A percentile compares a stretch with the other conserved stretches of the same genome.
These are phyloP conservation scores for Rhynchotus rufescens DNA, from an alignment of 2,797 vertebrate species.

Conservation along the genomic window DNA sequence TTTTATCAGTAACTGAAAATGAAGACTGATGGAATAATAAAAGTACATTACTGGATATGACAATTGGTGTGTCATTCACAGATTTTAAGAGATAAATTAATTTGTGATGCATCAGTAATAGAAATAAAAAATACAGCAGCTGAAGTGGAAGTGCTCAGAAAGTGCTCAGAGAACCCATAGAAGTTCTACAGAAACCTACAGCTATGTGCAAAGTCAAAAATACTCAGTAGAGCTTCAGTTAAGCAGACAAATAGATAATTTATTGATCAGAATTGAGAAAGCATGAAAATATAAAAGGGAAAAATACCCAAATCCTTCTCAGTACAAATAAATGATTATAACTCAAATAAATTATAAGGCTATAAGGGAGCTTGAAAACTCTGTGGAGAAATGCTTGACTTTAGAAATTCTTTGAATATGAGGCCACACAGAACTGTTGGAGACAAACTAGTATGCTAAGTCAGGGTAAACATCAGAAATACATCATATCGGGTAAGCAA, in stretches of 20 bases:
- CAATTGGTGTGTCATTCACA: not conserved
- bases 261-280: not conserved
- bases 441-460: not conserved
- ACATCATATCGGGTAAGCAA: not conserved
- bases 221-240: not conserved
- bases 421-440: not conserved
- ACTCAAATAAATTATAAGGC: not conserved
- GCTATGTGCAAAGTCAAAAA: not conserved
- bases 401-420: not conserved
- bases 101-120: not conserved
- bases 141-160: not conserved
- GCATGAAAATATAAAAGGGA: not conserved
- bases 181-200: not conserved
- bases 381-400: not conserved
- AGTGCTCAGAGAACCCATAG: not conserved
- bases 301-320: not conserved
- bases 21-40: not conserved
- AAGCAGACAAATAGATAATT: not conserved
- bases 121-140: not conserved
- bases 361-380: not conserved
- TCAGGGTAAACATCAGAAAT: not conserved
- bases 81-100: not conserved
- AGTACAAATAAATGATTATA: not conserved
- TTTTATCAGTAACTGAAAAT: not conserved
- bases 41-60: fast-evolving